Base-by-base conservation (phyloP, 1,140 invertebrate genomes). In the Whitmania pigra region DNA sequence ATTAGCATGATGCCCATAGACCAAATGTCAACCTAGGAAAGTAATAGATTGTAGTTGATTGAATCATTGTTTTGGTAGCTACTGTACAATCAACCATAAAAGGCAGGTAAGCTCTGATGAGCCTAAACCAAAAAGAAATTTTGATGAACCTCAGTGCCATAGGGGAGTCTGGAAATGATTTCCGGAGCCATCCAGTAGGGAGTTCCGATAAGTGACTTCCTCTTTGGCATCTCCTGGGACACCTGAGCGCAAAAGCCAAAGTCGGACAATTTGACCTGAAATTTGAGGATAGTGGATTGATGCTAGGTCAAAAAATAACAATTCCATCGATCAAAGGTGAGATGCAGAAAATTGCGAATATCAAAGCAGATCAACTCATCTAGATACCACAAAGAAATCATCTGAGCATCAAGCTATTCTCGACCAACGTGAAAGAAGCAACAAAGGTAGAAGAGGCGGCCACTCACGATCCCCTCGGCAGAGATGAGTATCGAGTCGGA, bases 161-260 rank as follows among this genome's bases (percentile, higher is more conserved):
- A 98, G 0, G 94, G 93, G 76, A 96, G 84, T 77, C 94, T 87
- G 29, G 93, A 95, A 77, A 98, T 97, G 40, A 97, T 92, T 85
- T 93, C 90, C 2, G 93, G 92, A n/a, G 90, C 92, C 92, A 95
- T 95, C 96, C 96, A 98, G 79, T 98, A 99, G 5, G 95, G 95
- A 4, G 95, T 98, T 25, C 96, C 95, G 40, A 99, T 95, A 25
- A 99, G 83, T 13, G 93, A 96, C 81, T 97, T 97, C 74, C 96
- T 85, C 81, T 96, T 97, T 25, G 93, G 93, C 72, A 97, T 84
- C 82, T 97, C 94, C 84, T 92, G 85, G 0, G 87, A 88, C 40
- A 82, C 93, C 87, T 98, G 94, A 77, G 94, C 95, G 84, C 94
- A 98, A 80, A 99, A 98, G 6, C 96, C 96, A 85, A 99, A 98